Percentiles rank a stretch among this genome's conserved stretches.
These are phyloP conservation scores for Caerostris extrusa DNA, from an alignment of 1,140 invertebrate genomes.

Conservation along the genomic window DNA sequence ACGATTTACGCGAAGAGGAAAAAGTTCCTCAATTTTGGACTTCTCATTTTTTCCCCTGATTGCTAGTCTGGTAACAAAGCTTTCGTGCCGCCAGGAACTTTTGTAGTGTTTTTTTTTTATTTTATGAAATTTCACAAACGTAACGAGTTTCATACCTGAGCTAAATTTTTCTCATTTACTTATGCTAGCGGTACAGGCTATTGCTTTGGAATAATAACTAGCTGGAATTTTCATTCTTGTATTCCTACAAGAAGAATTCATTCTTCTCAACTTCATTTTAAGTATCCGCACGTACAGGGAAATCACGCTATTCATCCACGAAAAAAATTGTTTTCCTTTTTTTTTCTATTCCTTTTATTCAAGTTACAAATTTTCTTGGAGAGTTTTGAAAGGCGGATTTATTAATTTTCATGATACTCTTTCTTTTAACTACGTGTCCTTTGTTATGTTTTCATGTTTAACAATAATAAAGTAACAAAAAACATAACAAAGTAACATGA, in stretches of 20 bases:
- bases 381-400: background rate
- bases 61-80: background rate
- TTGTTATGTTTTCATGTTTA: no score
- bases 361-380: background rate
- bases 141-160: constrained; percentile 41
- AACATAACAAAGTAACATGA: no score
- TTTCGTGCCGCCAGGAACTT: background rate
- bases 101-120: background rate
- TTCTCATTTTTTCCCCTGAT: background rate
- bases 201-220: constrained; percentile 39
- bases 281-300: background rate
- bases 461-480: no score
- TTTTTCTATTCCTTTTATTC: background rate
- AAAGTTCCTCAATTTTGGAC: background rate
- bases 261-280: constrained; percentile 34
- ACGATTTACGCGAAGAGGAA: no score
- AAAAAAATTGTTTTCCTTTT: background rate
- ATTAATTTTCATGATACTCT: background rate
- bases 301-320: constrained; percentile 38
- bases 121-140: background rate
- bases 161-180: constrained; percentile 58
- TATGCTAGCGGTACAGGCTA: background rate
- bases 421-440: background rate
- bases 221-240: constrained; percentile 25
- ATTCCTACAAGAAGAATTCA: background rate